phyloP scores from a whole-genome alignment of 1,140 invertebrate species.

The Drosophila arizonae region DNA sequence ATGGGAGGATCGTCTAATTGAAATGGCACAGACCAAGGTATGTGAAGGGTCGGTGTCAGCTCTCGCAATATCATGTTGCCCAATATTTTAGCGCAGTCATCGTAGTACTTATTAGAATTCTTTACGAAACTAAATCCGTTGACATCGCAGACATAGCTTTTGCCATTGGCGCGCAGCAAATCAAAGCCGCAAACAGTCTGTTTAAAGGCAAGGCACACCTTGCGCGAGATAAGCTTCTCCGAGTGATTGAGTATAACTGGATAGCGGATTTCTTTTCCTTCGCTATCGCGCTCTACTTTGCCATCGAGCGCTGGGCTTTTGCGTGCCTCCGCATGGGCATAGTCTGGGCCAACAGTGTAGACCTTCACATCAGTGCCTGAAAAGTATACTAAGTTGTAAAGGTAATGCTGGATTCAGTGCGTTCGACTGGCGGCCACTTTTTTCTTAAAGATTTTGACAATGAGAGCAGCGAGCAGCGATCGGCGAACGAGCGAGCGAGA shows the following conservation, averaged over 20 bases:
- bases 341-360: constrained; percentile 94
- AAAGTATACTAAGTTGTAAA: constrained; percentile 83
- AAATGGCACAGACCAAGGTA: constrained; percentile 98
- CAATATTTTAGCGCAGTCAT: constrained; percentile 99
- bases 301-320: constrained; percentile 99
- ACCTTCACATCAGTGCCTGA: constrained; percentile 86
- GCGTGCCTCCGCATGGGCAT: constrained; percentile 99
- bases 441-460: constrained; percentile 19
- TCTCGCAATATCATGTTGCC: constrained; percentile 96
- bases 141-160: constrained; percentile 99
- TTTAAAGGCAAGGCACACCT: constrained; percentile 98
- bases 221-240: constrained; percentile 99
- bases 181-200: constrained; percentile 99
- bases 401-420: constrained; percentile 82
- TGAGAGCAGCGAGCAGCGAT: constrained; percentile 51
- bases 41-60: constrained; percentile 96
- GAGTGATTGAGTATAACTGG: constrained; percentile 98
- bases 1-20: constrained; percentile 99
- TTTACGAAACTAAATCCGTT: constrained; percentile 99
- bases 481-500: constrained; percentile 47
- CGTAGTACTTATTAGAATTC: constrained; percentile 99
- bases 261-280: constrained; percentile 99
- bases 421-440: constrained; percentile 74
- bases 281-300: constrained; percentile 98
- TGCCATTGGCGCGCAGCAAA: constrained; percentile 97